Percentiles rank a stretch among this genome's conserved stretches.
These are phyloP conservation scores for Zygaena filipendulae DNA, from an alignment of 2,888 invertebrate species.

Conservation along the genomic window DNA sequence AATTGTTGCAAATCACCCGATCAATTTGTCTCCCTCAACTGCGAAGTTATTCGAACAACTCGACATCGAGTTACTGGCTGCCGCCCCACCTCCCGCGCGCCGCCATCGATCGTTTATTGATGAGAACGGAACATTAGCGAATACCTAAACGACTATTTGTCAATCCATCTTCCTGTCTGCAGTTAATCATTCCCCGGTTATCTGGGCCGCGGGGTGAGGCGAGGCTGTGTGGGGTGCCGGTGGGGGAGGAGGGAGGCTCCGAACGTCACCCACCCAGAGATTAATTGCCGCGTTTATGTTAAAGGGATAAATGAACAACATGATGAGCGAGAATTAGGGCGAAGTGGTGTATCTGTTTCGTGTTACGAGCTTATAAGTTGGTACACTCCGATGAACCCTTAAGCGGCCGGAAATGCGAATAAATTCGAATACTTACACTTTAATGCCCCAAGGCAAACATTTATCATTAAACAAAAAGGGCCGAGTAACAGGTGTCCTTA, in stretches of 20 bases:
- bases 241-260: slow-evolving; percentile 22
- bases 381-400: slow-evolving; percentile 14
- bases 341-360: no score
- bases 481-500: no score
- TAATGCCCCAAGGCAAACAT: no score
- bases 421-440: no score
- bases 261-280: slow-evolving; percentile 54
- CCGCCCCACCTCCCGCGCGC: slow-evolving; percentile 13
- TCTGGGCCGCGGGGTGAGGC: slow-evolving; percentile 27
- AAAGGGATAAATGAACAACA: slow-evolving; percentile 26
- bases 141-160: slow-evolving; percentile 67
- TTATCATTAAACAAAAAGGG: no score
- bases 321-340: slow-evolving; percentile 45
- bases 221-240: slow-evolving; percentile 15
- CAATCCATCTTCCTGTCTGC: slow-evolving; percentile 65
- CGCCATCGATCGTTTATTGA: slow-evolving; percentile 49
- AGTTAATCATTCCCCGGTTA: slow-evolving; percentile 62
- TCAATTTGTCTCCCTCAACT: slow-evolving; percentile 23
- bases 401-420: no score
- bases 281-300: slow-evolving; percentile 61
- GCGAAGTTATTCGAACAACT: slow-evolving; percentile 20
- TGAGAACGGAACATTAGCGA: slow-evolving; percentile 59
- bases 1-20: slow-evolving; percentile 20
- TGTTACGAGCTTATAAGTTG: slow-evolving; percentile 11
- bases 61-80: slow-evolving; percentile 24